Evolutionary conservation across 2,797 vertebrate species (phyloP).

Genomic region (Hydrolagus colliei): DNA sequence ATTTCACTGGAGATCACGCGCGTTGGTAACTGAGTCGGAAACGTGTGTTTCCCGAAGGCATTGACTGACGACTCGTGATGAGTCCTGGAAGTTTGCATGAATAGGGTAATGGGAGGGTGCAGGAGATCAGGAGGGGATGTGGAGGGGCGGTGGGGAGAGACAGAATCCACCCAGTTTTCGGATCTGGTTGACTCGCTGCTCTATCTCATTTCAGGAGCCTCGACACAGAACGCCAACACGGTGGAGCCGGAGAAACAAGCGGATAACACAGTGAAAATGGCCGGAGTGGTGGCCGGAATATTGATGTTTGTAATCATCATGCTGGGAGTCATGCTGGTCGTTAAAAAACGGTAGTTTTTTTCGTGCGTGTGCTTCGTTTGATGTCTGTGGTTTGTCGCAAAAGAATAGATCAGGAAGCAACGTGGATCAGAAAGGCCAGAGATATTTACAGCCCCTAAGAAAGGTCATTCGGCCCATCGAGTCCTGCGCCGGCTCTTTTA

Average conservation of each 20-base stretch:
- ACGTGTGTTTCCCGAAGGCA: no score
- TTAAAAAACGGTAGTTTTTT: slow-evolving; percentile 83
- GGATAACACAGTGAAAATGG: slow-evolving; percentile 91
- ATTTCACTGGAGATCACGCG: no score
- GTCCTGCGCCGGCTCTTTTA: no score
- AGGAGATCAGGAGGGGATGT: background rate
- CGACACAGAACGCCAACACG: slow-evolving; percentile 88
- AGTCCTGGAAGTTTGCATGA: background rate
- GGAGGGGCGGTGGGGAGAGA: background rate
- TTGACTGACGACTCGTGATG: no score
- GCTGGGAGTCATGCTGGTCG: slow-evolving; percentile 84
- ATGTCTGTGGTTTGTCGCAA: background rate
- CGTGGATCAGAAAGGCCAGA: background rate
- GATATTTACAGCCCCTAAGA: background rate
- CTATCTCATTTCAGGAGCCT: slow-evolving; percentile 64
- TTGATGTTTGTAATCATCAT: slow-evolving; percentile 97
- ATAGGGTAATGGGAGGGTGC: background rate
- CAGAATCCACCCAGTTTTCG: background rate
- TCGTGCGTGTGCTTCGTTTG: no score
- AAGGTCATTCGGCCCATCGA: no score
- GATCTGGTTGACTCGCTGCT: background rate
- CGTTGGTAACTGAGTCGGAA: no score
- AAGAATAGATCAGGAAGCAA: background rate
- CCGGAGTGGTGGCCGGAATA: slow-evolving; percentile 88
- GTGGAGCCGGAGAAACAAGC: slow-evolving; percentile 94